phyloP scores from a whole-genome alignment of 2,888 invertebrate species.

The Opisthograptis luteolata region DNA sequence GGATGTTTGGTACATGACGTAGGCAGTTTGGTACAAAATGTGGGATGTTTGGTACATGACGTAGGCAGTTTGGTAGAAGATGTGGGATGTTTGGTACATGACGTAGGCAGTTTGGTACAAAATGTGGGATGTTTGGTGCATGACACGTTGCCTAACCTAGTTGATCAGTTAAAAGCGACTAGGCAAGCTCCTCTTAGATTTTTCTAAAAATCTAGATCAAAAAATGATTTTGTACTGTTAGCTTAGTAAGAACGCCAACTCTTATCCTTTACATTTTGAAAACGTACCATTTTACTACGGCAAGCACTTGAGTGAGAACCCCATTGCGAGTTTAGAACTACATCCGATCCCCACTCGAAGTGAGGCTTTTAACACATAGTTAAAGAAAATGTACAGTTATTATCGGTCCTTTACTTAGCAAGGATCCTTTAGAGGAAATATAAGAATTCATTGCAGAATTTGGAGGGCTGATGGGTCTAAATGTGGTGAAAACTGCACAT shows the following conservation, averaged over 20 bases:
- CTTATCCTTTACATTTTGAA: conserved; percentile 6
- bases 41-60: conserved; percentile 1
- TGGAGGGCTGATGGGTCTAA: too few species aligned
- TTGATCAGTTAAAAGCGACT: too few species aligned
- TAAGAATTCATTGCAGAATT: background rate
- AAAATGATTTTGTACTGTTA: background rate
- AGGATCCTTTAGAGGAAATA: background rate
- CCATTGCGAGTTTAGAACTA: conserved; percentile 23
- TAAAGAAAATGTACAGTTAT: conserved; percentile 11
- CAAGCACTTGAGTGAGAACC: conserved; percentile 15
- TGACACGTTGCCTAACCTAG: too few species aligned
- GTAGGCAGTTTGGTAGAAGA: background rate
- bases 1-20: conserved; percentile 2
- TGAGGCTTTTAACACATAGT: conserved; percentile 32
- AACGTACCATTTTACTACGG: conserved; percentile 33
- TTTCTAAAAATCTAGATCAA: too few species aligned
- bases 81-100: background rate
- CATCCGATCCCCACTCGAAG: conserved; percentile 24
- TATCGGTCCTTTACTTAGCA: background rate
- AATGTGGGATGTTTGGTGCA: too few species aligned
- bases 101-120: background rate
- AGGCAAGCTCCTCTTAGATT: too few species aligned
- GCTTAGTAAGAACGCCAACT: conserved; percentile 1
- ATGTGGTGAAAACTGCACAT: too few species aligned
- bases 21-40: background rate